Evolutionary conservation across 2,113 vertebrate genomes (phyloP), one percentile per base, ranked within the genome.

Genomic region (Caracal caracal): DNA sequence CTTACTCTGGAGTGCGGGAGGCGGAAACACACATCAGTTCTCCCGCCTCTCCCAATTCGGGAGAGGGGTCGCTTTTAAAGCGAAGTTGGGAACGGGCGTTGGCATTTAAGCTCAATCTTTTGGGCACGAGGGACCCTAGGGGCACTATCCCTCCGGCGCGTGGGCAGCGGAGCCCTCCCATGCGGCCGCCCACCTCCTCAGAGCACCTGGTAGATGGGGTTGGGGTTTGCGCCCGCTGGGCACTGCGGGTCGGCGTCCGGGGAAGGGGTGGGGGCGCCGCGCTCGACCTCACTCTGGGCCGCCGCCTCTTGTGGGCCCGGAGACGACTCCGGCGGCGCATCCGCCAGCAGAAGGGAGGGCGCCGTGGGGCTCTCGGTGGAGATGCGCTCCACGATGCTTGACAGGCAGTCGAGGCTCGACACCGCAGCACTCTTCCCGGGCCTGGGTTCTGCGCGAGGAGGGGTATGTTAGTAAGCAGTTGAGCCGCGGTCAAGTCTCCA

Each of bases 301-400:
- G 95, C 90, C 22, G 97, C 98, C 86, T 99, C 99, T 0, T 94
- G 94, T 1, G 99, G 97, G 49, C 24, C 6, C 9, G 99, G 90
- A 8, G 99, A 98, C 37, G 99, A 99, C 35, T 97, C 98, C 0
- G 99, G 98, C 76, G 97, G 98, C 6, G 98, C 98, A 24, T 99
- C 99, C 47, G 98, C 97, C 22, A 98, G 86, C 73, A 99, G 98
- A 79, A 99, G 92, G 53, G 98, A 33, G 9, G 99, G 98, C 47
- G 99, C 99, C 0, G 99, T 97, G 59, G 99, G 98, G 87, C 97
- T 99, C 40, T 99, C 99, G 1, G 99, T 99, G 87, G 99, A 99
- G 99, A 99, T 99, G 91, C 99, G 98, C 98, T 99, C 99, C 94
- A 99, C 99, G 73, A 99, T 99, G 98, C 99, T 99, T 93, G 99